Conservation (phyloP, 2,113 vertebrate species). For the Brienomyrus longianalis region DNA sequence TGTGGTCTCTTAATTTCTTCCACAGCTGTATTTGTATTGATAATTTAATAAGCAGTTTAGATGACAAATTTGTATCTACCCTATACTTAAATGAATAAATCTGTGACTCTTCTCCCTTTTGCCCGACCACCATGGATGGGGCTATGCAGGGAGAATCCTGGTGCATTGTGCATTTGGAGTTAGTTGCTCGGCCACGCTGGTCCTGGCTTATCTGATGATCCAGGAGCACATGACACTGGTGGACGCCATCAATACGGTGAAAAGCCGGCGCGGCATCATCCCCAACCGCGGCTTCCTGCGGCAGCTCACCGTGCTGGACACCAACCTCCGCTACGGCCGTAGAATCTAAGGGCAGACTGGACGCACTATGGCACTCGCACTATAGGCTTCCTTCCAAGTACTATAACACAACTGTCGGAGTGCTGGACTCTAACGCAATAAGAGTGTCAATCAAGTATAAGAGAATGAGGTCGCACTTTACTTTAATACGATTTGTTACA, state of each 20-base stretch:
- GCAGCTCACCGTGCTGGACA: constrained; percentile 60
- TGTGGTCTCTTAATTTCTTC: no score
- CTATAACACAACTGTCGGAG: no score
- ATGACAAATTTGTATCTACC: background rate
- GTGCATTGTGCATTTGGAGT: constrained; percentile 70
- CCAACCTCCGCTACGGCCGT: constrained; percentile 45
- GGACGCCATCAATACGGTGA: constrained; percentile 63
- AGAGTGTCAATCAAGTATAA: no score
- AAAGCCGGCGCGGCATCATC: constrained; percentile 57
- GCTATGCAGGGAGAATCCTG: constrained; percentile 57
- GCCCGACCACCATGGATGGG: background rate
- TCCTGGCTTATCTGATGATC: constrained; percentile 69
- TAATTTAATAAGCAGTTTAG: background rate
- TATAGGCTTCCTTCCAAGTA: no score
- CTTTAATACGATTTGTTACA: no score
- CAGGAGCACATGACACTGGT: constrained; percentile 61
- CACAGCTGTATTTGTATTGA: background rate
- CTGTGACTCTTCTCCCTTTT: background rate
- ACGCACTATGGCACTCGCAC: background rate
- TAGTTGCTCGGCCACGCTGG: constrained; percentile 65
- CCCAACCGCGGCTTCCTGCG: constrained; percentile 67
- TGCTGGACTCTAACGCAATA: no score
- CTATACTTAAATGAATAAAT: background rate
- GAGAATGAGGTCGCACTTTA: no score
- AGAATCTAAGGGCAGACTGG: background rate